phyloP scores from a whole-genome alignment of 1,140 invertebrate genomes.

The Trialeurodes vaporariorum region DNA sequence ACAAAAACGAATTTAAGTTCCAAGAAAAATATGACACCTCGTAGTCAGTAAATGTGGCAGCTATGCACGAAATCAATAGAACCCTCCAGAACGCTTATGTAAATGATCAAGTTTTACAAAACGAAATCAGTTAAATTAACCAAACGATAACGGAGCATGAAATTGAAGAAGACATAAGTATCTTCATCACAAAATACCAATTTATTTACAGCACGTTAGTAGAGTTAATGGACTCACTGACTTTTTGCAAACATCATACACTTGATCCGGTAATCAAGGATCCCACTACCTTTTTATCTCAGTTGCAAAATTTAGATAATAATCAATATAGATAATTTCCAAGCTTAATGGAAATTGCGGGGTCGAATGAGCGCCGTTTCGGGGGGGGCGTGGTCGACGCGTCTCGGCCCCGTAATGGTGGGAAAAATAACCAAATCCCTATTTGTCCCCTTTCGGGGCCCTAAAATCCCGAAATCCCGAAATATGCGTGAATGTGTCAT shows the following conservation, averaged over 20 bases:
- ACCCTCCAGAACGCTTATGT: not conserved
- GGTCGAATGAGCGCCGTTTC: too few species aligned
- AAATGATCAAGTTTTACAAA: not conserved
- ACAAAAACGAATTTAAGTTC: not conserved
- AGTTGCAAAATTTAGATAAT: not conserved
- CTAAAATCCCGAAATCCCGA: too few species aligned
- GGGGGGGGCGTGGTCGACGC: too few species aligned
- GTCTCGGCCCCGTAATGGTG: too few species aligned
- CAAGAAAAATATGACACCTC: not conserved
- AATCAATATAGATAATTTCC: too few species aligned
- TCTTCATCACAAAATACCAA: not conserved
- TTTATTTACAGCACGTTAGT: not conserved
- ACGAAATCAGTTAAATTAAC: not conserved
- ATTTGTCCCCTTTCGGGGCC: too few species aligned
- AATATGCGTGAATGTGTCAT: too few species aligned
- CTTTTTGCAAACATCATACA: not conserved
- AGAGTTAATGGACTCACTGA: not conserved
- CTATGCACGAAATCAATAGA: not conserved
- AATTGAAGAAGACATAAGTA: not conserved
- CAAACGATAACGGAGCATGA: not conserved
- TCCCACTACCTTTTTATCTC: not conserved
- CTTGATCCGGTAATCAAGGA: not conserved
- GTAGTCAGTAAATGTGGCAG: not conserved
- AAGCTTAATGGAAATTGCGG: too few species aligned
- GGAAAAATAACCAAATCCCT: too few species aligned